Evolutionary conservation across 2,888 invertebrate genomes (phyloP).

Genomic region (Clusia tigrina): DNA sequence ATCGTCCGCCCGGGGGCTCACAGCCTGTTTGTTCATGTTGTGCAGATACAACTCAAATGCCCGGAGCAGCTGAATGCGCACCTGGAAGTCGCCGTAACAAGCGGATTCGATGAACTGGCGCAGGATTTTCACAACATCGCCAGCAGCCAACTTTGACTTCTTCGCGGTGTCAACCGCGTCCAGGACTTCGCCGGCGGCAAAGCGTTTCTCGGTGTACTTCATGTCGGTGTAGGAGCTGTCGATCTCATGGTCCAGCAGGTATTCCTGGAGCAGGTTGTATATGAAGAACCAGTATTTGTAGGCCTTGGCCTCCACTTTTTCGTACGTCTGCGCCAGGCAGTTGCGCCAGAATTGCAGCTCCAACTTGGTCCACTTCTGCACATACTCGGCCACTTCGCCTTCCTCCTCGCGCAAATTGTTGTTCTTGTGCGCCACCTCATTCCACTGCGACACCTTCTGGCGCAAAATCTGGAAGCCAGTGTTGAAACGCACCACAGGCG

Average conservation of each 20-base stretch:
- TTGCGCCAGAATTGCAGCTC: conserved; percentile 90
- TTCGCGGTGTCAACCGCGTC: conserved; percentile 40
- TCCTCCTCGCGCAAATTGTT: conserved; percentile 82
- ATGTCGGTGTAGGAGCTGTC: conserved; percentile 48
- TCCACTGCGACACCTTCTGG: conserved; percentile 89
- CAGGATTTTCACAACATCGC: conserved; percentile 68
- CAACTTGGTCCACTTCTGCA: conserved; percentile 89
- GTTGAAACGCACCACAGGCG: conserved; percentile 86
- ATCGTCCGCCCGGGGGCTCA: conserved; percentile 10
- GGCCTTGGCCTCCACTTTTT: conserved; percentile 72
- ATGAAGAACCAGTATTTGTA: conserved; percentile 93
- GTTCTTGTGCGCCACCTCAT: conserved; percentile 85
- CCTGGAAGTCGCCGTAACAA: conserved; percentile 82
- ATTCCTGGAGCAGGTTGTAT: conserved; percentile 75
- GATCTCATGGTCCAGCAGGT: conserved; percentile 62
- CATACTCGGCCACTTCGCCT: conserved; percentile 78
- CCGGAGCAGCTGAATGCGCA: conserved; percentile 79
- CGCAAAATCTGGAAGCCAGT: conserved; percentile 90
- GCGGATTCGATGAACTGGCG: conserved; percentile 86
- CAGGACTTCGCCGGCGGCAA: conserved; percentile 46
- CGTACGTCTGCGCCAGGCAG: conserved; percentile 75
- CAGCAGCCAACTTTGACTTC: conserved; percentile 46
- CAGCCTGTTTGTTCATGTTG: conserved; percentile 60
- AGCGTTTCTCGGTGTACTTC: conserved; percentile 50
- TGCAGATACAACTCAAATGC: conserved; percentile 84